A percentile compares a stretch with the other conserved stretches of the same genome.
phyloP scores from a whole-genome alignment of 2,888 invertebrate species.

The Emesis russula region DNA sequence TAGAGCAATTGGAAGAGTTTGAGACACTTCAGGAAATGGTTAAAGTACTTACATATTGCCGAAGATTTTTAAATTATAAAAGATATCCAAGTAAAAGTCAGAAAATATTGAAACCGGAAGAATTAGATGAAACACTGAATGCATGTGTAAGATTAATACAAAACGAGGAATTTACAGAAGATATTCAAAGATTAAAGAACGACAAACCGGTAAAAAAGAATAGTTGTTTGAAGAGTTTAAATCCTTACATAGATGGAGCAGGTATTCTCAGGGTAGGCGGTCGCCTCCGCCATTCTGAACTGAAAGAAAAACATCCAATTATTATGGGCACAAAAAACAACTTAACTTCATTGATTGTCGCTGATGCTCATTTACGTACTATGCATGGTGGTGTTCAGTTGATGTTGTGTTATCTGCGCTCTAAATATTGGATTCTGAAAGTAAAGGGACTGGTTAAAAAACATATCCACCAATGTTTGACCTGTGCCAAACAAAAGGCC shows the following conservation, averaged over 20 bases:
- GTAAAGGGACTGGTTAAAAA: background rate
- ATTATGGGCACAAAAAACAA: constrained; percentile 72
- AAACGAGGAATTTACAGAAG: background rate
- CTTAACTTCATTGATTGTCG: constrained; percentile 71
- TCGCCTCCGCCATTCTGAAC: constrained; percentile 48
- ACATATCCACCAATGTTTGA: background rate
- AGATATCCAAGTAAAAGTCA: background rate
- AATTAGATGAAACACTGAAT: background rate
- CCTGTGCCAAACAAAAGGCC: background rate
- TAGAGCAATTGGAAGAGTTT: background rate
- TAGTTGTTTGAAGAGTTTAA: constrained; percentile 69
- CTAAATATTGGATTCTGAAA: constrained; percentile 24
- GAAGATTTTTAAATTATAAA: background rate
- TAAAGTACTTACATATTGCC: background rate
- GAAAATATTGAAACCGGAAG: background rate
- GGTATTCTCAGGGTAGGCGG: constrained; percentile 22
- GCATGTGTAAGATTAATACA: background rate
- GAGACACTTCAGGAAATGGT: background rate
- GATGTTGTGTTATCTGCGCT: constrained; percentile 32
- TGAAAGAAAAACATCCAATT: constrained; percentile 69
- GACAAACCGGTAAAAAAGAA: constrained; percentile 11
- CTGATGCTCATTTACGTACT: constrained; percentile 64
- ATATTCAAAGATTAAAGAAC: constrained; percentile 29
- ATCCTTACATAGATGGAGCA: constrained; percentile 71
- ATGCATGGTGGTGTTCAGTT: constrained; percentile 72